Evolutionary conservation across 2,888 invertebrate species (phyloP), one percentile per base, ranked within the genome.

Genomic region (Tetranychus truncatus): DNA sequence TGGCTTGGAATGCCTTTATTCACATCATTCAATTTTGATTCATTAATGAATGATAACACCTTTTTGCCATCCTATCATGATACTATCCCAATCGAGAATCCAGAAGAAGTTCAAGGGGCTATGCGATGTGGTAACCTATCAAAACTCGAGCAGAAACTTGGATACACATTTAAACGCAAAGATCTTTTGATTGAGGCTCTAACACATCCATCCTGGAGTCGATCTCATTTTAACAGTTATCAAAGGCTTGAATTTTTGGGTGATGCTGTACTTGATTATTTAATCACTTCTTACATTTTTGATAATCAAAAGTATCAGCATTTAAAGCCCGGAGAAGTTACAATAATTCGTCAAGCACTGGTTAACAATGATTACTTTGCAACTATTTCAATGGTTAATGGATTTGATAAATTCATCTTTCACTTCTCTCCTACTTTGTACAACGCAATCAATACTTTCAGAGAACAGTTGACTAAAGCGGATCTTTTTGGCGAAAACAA

Each of bases 311-410:
- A 55, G 0, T 55, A 55, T 15, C 84, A 84, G 0, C 81, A 84
- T 69, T 85, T 91, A 81, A 87, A 86, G 76, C 93, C 94, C 0
- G 96, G 95, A 0, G 88, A 91, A 21, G 83, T 99, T 76, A 96
- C 96, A 0, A 96, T 97, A 84, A 82, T 97, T 77, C 86, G 97
- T 66, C 95, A 96, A 0, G 92, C 97, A 0, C 85, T 99, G 3
- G 97, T 99, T 3, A 97, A 99, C 82, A 99, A 99, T 81, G 88
- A 91, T 76, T 96, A 95, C 0, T 92, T 99, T 81, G 96, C 93
- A 0, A 89, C 91, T 44, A 86, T 95, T 74, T 88, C 91, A 6
- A 0, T 55, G 3, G 55, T 55, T 15, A 55, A 55, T 15, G 55
- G 15, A 15, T 7, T 55, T 15, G 15, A 55, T 55, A 55, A 55